Conservation (phyloP, 2,113 vertebrate genomes). For the Ariopsis seemanni region DNA sequence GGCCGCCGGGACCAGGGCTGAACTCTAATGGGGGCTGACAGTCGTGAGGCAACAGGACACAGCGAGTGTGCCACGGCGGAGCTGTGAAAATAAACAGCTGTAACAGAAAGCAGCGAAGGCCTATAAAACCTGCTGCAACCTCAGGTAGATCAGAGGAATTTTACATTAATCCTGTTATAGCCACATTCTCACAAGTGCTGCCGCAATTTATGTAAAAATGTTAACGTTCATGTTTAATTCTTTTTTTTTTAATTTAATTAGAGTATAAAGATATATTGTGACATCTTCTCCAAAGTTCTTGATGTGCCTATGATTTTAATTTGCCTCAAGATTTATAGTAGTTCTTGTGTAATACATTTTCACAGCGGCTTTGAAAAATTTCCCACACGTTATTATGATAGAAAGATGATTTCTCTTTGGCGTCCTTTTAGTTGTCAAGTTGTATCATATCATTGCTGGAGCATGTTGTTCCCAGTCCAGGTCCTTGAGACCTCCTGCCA, state of each 20-base stretch:
- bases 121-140: slow-evolving; percentile 54
- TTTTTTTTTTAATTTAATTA: neutral
- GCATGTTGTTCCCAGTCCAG: slow-evolving; percentile 12
- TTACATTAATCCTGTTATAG: slow-evolving; percentile 53
- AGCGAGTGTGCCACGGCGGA: slow-evolving; percentile 61
- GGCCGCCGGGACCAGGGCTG: slow-evolving; percentile 57
- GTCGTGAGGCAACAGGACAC: slow-evolving; percentile 55
- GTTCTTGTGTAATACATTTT: slow-evolving; percentile 10
- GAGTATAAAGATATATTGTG: neutral
- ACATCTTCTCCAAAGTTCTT: slow-evolving; percentile 9
- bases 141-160: slow-evolving; percentile 59
- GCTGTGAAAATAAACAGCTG: slow-evolving; percentile 72
- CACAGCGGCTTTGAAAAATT: neutral
- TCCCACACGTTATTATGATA: slow-evolving; percentile 38
- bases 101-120: slow-evolving; percentile 60
- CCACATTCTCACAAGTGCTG: slow-evolving; percentile 32
- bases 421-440: slow-evolving; percentile 25
- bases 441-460: slow-evolving; percentile 20
- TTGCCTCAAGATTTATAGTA: slow-evolving; percentile 10
- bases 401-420: slow-evolving; percentile 36
- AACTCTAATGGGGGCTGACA: slow-evolving; percentile 70
- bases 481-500: slow-evolving; percentile 23
- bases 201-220: slow-evolving; percentile 11
- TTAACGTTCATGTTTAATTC: neutral
- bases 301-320: slow-evolving; percentile 8